A percentile compares a stretch with the other conserved stretches of the same genome.
These are phyloP conservation scores for Eugnorisma glareosa DNA, from an alignment of 2,888 invertebrate genomes.

Conservation along the genomic window DNA sequence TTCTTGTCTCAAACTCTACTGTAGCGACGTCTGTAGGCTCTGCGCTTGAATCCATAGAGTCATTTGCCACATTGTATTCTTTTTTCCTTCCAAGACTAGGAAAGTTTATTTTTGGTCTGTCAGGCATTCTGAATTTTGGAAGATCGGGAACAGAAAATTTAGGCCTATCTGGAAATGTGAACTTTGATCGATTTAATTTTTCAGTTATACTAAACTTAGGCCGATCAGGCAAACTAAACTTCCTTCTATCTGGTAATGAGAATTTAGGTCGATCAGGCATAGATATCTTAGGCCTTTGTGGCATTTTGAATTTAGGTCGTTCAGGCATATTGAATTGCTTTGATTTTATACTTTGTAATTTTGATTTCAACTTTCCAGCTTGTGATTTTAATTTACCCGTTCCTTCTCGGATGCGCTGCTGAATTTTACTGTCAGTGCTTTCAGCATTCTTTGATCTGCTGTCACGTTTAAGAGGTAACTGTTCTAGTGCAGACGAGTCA, in stretches of 20 bases:
- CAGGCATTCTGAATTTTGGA: constrained; percentile 91
- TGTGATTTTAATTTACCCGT: constrained; percentile 93
- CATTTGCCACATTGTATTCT: constrained; percentile 80
- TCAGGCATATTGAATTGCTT: constrained; percentile 90
- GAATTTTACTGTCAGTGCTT: constrained; percentile 90
- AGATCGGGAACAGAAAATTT: constrained; percentile 90
- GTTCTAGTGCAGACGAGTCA: constrained; percentile 92
- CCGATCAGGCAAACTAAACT: constrained; percentile 92
- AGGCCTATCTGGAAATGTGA: constrained; percentile 91
- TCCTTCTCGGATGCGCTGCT: constrained; percentile 92
- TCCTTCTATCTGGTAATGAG: constrained; percentile 90
- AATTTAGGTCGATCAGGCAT: constrained; percentile 91
- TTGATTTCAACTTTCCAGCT: constrained; percentile 93
- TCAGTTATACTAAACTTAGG: constrained; percentile 90
- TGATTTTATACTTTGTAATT: constrained; percentile 91
- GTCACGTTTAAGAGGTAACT: constrained; percentile 91
- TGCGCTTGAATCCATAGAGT: constrained; percentile 81
- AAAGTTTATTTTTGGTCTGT: constrained; percentile 91
- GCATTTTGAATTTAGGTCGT: constrained; percentile 86
- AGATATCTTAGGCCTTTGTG: constrained; percentile 90
- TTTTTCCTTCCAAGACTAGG: constrained; percentile 91
- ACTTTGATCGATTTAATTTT: constrained; percentile 90
- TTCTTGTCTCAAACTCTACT: constrained; percentile 94
- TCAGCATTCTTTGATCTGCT: constrained; percentile 89
- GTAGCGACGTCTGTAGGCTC: constrained; percentile 87